Percentiles rank a stretch among this genome's conserved stretches.
Conservation (phyloP, 1,140 invertebrate genomes). For the Schlechtendalia chinensis region DNA sequence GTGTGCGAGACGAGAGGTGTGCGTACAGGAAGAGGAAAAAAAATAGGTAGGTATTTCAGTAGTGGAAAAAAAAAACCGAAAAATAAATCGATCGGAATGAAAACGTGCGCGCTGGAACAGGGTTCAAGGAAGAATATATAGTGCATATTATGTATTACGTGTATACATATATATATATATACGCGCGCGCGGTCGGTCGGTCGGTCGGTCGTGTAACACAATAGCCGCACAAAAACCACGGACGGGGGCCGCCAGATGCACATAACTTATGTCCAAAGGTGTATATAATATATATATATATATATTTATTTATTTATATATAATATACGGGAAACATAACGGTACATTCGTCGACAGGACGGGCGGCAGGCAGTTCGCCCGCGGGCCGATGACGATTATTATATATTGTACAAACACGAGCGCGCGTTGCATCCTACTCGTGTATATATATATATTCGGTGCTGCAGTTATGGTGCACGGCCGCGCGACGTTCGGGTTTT, state of each 20-base stretch:
- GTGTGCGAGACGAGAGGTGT: no score
- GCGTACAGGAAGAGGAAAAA: neutral
- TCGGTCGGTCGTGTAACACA: constrained; percentile 29
- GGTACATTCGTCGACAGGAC: constrained; percentile 36
- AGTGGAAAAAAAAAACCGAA: neutral
- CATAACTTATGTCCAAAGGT: constrained; percentile 36
- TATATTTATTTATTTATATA: no score
- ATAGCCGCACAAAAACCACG: constrained; percentile 44
- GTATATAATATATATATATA: neutral
- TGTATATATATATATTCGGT: neutral
- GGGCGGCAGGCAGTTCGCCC: constrained; percentile 35
- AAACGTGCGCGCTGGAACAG: constrained; percentile 3
- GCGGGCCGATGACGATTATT: constrained; percentile 11
- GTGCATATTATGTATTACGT: constrained; percentile 18
- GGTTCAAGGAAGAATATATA: constrained; percentile 47
- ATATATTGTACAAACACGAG: neutral
- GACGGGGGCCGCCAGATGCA: constrained; percentile 45
- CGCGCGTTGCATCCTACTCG: neutral
- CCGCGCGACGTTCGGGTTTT: neutral
- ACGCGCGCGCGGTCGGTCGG: no score
- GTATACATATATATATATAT: neutral
- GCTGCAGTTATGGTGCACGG: neutral
- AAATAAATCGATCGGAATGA: constrained; percentile 25
- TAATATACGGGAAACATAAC: constrained; percentile 15
- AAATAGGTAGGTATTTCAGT: constrained; percentile 14